Base-by-base conservation (phyloP, 2,888 invertebrate species). In the Sphaerophoria taeniata region DNA sequence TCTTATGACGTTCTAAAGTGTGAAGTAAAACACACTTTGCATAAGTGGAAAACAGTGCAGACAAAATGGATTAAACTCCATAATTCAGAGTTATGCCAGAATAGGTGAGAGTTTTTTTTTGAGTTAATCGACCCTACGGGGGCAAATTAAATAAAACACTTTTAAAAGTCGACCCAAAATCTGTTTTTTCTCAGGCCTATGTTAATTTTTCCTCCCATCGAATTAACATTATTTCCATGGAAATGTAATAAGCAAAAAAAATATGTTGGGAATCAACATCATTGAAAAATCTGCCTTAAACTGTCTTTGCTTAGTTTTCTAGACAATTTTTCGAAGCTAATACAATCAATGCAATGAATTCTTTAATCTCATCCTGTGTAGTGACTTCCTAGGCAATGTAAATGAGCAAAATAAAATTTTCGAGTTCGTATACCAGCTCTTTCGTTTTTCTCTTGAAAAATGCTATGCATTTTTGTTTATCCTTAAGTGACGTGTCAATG, bases 371-470 rank as follows among this genome's bases (percentile, higher is more conserved):
- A 6, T 39, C 3, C 24, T 24, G 24, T 24, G 1, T 24, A 24
- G 24, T 2, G 24, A 24, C 24, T 39, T 39, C 39, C 39, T 39
- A 7, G 39, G 0, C 2, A 9, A 43, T 9, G 9, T 43, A 43
- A 43, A 11, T 43, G 43, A 9, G 12, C 12, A 9, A 43, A 43
- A 9, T 43, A 4, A 6, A 9, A 11, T 11, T 9, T 11, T 43
- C 6, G 9, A 14, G 56, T 56, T 56, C 34, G 56, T 2, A 9
- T 7, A 7, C 34, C 56, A 58, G 58, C 58, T 58, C 58, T 58
- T 58, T 58, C 11, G 39, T 56, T 34, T 36, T 36, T 53, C 9
- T 31, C 31, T 39, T 39, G 6, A 6, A 7, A 39, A 7, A 39
- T 7, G 39, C 2, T 39, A 1, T 7, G 9, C 9, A 39, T 39